Conservation (phyloP, 2,797 vertebrate genomes). For the Threskiornis aethiopicus region DNA sequence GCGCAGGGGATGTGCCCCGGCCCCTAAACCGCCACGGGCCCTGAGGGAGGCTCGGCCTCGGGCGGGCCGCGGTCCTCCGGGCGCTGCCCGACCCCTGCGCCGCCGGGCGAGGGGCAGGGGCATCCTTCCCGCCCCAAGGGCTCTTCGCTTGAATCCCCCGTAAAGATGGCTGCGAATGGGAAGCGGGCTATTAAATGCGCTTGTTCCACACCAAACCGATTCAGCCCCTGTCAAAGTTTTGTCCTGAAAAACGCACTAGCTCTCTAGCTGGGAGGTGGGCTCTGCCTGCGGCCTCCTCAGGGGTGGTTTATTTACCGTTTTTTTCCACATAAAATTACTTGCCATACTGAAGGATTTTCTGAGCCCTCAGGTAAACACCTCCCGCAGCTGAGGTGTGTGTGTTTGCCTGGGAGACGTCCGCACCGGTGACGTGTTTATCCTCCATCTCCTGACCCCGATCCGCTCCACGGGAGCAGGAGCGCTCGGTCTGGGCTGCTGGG, state of each 20-base stretch:
- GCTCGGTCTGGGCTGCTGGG: background rate
- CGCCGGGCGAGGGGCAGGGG: background rate
- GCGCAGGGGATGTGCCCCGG: background rate
- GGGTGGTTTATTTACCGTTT: background rate
- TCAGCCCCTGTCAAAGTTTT: background rate
- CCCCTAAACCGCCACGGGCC: background rate
- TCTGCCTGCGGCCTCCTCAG: background rate
- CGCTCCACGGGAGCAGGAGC: fast-evolving
- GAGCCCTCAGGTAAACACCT: background rate
- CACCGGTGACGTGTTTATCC: fast-evolving
- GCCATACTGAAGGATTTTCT: background rate
- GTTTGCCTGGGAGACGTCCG: background rate
- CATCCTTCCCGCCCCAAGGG: background rate
- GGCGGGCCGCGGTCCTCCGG: background rate
- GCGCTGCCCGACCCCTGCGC: background rate
- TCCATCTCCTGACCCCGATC: background rate
- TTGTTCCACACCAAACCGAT: background rate
- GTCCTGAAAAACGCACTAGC: background rate
- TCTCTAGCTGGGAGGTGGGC: background rate
- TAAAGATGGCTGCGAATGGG: background rate
- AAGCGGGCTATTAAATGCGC: background rate
- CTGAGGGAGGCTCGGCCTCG: background rate
- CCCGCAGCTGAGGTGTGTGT: too few species aligned
- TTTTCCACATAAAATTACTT: background rate
- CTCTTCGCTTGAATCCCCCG: background rate